Evolutionary conservation across 2,888 invertebrate species (phyloP), one percentile per base, ranked within the genome.

Genomic region (Drymonia ruficornis): DNA sequence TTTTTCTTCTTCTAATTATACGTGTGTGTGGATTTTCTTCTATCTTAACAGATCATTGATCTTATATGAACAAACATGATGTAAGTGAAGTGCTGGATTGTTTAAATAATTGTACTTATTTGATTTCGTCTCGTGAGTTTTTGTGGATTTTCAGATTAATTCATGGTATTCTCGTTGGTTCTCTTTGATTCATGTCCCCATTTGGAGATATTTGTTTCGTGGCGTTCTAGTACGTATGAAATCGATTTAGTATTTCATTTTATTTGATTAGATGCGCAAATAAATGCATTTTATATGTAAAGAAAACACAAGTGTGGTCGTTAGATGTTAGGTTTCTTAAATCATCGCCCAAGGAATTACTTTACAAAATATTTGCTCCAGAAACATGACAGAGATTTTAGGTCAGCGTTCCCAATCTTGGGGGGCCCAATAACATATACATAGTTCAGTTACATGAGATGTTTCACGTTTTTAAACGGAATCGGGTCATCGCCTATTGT

Each of bases 341-440:
- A 13, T 36, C 6, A n/a, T 36, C n/a, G 11, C 36, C 5, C 36
- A 36, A n/a, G n/a, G 4, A 3, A 16, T 40, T 7, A 16, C 16
- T 1, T 40, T 16, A 16, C 16, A 16, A 40, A 28, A 18, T 38
- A 23, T 49, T 23, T 23, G 19, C 15, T 19, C 29, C 31, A 46
- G 49, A 52, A 50, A 45, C n/a, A 11, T 42, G 38, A 8, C 29
- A 31, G 47, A 19, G 36, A 15, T 45, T 51, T 55, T 47, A 45
- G 15, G 62, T 40, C 51, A 59, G 19, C 62, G 52, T 36, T 52
- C 52, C 29, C 31, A 9, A 46, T 61, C 38, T 50, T 48, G 43
- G 19, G 47, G n/a, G 42, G 44, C 8, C 53, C 11, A 34, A n/a
- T 55, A 47, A 15, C 58, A 44, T 54, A 53, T 58, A 43, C 11